Conservation (phyloP, 2,888 invertebrate genomes). For the Timema cristinae region DNA sequence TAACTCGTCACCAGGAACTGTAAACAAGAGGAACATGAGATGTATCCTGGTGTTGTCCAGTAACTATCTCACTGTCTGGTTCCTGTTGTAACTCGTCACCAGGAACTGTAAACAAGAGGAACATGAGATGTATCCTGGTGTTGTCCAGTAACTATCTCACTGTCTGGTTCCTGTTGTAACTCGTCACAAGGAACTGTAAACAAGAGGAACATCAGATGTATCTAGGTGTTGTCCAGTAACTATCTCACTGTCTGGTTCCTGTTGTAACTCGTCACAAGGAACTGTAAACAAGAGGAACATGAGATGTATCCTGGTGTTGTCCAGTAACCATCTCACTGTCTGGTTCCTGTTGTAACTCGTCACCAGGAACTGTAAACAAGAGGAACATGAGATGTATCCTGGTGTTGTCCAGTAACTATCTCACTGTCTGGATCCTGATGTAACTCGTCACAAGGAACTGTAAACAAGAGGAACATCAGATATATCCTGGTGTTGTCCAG, state of each 20-base stretch:
- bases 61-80: constrained; percentile 49
- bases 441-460: constrained; percentile 51
- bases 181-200: constrained; percentile 49
- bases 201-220: constrained; percentile 55
- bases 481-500: constrained; percentile 57
- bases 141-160: constrained; percentile 50
- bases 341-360: constrained; percentile 47
- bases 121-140: constrained; percentile 59
- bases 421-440: constrained; percentile 47
- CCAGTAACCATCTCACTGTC: constrained; percentile 49
- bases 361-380: constrained; percentile 47
- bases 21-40: constrained; percentile 50
- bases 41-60: constrained; percentile 57
- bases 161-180: constrained; percentile 47
- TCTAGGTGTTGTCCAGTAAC: constrained; percentile 54
- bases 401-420: constrained; percentile 51
- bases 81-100: constrained; percentile 45
- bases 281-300: constrained; percentile 50
- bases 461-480: constrained; percentile 50
- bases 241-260: constrained; percentile 47
- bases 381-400: constrained; percentile 57
- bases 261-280: constrained; percentile 47
- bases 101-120: constrained; percentile 48
- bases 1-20: constrained; percentile 51
- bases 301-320: constrained; percentile 57